phyloP scores from a whole-genome alignment of 1,140 invertebrate genomes.

The Sitobion miscanthi region DNA sequence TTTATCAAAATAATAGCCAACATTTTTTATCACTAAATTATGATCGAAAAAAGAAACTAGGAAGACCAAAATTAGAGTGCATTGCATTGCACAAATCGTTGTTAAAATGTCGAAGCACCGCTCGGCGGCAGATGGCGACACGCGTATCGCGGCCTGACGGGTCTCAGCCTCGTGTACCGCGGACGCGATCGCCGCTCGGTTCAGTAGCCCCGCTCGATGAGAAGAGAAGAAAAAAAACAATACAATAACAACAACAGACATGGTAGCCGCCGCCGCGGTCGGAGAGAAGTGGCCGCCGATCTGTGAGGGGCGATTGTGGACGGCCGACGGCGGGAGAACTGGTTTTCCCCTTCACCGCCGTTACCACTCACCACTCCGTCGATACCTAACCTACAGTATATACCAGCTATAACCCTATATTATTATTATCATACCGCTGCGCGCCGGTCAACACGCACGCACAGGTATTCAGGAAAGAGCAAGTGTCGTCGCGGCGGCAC shows the following conservation, averaged over 20 bases:
- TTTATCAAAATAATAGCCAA: no score
- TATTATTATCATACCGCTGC: not conserved
- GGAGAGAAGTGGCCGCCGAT: not conserved
- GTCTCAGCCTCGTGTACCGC: not conserved
- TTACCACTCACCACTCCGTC: no score
- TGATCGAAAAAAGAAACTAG: not conserved
- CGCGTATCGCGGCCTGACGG: not conserved
- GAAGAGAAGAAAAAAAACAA: not conserved
- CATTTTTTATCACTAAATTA: no score
- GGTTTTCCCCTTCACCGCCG: constrained; percentile 5
- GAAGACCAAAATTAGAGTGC: not conserved
- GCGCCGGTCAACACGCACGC: constrained; percentile 36
- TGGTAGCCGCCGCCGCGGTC: not conserved
- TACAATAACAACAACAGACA: constrained; percentile 17
- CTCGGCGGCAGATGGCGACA: constrained; percentile 22
- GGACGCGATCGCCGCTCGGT: not conserved
- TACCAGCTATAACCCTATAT: not conserved
- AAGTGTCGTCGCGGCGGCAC: constrained; percentile 31
- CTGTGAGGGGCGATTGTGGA: not conserved
- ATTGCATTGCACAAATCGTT: no score
- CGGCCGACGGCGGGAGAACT: not conserved
- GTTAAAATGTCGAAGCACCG: no score
- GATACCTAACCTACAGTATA: not conserved
- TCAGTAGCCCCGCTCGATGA: constrained; percentile 10
- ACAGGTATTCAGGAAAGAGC: constrained; percentile 53